These are phyloP conservation scores for Circaetus gallicus DNA, from an alignment of 2,113 vertebrate genomes.

Conservation along the genomic window DNA sequence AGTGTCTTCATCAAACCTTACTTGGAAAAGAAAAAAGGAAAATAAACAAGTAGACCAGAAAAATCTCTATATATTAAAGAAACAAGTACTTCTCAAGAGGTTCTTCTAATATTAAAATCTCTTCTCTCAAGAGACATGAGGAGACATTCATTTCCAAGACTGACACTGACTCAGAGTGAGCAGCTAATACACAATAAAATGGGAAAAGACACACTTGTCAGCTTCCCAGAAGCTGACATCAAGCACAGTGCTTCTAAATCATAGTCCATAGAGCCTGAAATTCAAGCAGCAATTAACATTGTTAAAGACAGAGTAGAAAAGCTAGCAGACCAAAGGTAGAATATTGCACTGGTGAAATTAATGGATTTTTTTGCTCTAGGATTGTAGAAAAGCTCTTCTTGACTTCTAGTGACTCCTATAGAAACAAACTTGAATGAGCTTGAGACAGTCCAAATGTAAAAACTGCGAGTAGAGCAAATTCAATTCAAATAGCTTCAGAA, in stretches of 20 bases:
- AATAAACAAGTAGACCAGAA: neutral
- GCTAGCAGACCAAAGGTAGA: neutral
- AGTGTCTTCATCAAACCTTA: neutral
- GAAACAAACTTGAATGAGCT: neutral
- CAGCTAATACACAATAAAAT: slow-evolving; percentile 9
- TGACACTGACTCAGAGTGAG: neutral
- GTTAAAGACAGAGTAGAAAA: neutral
- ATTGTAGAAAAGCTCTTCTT: neutral
- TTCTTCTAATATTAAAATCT: neutral
- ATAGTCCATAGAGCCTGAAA: neutral
- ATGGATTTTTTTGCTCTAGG: neutral
- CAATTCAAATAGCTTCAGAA: neutral
- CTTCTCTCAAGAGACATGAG: neutral
- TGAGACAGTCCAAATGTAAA: neutral
- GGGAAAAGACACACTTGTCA: neutral
- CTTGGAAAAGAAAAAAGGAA: neutral
- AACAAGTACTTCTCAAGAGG: neutral
- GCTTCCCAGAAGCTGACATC: neutral
- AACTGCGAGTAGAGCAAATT: neutral
- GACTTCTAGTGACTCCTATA: neutral
- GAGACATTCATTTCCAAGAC: neutral
- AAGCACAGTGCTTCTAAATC: neutral
- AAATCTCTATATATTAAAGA: neutral
- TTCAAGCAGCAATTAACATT: neutral
- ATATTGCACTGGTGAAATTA: neutral